A percentile compares a stretch with the other conserved stretches of the same genome.
phyloP scores from a whole-genome alignment of 2,797 vertebrate genomes.

The Hydrophis major region DNA sequence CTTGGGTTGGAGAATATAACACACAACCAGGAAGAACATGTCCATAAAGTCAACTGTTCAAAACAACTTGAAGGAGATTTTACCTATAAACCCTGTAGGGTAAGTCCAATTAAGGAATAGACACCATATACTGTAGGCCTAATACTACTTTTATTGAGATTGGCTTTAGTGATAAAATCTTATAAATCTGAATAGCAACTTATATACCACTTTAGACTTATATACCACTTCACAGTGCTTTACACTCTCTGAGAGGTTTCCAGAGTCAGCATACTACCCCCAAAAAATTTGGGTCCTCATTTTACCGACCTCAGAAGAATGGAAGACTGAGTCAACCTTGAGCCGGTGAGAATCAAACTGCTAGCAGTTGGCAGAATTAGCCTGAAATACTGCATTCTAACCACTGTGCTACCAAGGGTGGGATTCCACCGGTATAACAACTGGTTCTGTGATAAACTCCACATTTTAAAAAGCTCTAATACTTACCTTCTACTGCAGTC shows the following conservation, averaged over 20 bases:
- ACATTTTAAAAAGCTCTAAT: too few species aligned
- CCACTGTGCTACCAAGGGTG: neutral
- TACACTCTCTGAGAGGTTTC: neutral
- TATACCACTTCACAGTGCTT: neutral
- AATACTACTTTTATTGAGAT: neutral
- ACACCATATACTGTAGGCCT: neutral
- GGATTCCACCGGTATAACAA: too few species aligned
- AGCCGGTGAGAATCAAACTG: neutral
- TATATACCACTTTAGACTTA: neutral
- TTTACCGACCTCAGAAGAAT: neutral
- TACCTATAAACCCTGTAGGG: neutral
- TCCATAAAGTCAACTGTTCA: neutral
- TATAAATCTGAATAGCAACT: neutral
- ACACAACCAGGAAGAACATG: neutral
- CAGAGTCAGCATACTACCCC: neutral
- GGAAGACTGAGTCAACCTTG: neutral
- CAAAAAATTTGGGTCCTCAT: neutral
- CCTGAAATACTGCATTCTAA: neutral
- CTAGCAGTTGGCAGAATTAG: neutral
- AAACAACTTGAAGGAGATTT: neutral
- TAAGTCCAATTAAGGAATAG: neutral
- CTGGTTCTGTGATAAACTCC: too few species aligned
- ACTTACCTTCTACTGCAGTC: too few species aligned
- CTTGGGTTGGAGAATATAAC: neutral
- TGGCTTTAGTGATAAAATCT: neutral